Evolutionary conservation across 2,797 vertebrate genomes (phyloP), one percentile per base, ranked within the genome.

Genomic region (Phalanger gymnotis): DNA sequence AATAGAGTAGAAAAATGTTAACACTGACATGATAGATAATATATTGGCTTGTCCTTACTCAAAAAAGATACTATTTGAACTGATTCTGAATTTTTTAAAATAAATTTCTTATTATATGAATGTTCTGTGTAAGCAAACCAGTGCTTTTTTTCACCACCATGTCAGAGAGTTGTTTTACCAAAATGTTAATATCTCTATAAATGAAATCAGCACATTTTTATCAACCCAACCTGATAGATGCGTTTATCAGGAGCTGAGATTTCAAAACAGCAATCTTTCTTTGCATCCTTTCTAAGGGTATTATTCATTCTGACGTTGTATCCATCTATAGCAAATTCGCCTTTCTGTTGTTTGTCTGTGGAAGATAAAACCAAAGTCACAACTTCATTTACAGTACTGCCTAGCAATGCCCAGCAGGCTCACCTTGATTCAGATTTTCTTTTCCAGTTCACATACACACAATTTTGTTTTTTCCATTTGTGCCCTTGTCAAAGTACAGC

Each of bases 301-400:
- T 97, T 99, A 99, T 99, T 99, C 98, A 99, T 99, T 98, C 99
- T 99, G 98, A 99, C 99, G 14, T 92, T 94, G 98, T 99, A 99
- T 89, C 99, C 99, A 47, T 99, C 99, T 91, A 99, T 99, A 96
- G 98, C 98, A 98, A 99, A 99, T 98, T 99, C 99, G 91, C 99
- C 99, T 98, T 99, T 99, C 99, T 99, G 99, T 98, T 99, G 99
- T 98, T 99, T 99, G 98, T 99, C 99, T 99, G 98, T 98, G 96
- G 97, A 96, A 98, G 98, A 99, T 97, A 98, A 98, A 98, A 97
- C 34, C 94, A 98, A 98, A 98, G 98, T 98, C 98, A 98, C 97
- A 98, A 96, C 94, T 98, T 98, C 97, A 98, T 98, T 98, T 98
- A 96, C 96, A 97, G 96, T 57, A 94, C 51, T 61, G 94, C 97